Conservation (phyloP, 2,113 vertebrate species). For the Larimichthys crocea region DNA sequence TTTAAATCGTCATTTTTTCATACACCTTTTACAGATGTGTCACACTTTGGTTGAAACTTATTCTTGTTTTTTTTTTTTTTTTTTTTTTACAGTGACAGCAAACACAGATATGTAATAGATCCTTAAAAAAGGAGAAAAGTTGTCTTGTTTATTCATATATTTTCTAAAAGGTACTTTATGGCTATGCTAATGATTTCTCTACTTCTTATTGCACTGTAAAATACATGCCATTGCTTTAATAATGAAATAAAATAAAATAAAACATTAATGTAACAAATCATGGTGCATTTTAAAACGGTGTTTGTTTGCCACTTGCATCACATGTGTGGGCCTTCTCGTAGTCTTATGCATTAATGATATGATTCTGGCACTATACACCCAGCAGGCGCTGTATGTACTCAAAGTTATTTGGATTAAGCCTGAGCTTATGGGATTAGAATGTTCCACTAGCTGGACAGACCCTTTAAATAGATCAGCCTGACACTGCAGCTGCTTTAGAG, state of each 20-base stretch:
- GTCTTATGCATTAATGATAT: background rate
- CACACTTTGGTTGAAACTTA: too few species aligned
- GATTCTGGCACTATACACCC: background rate
- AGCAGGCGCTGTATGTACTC: constrained; percentile 26
- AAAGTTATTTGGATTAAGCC: constrained; percentile 68
- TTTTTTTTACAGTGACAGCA: background rate
- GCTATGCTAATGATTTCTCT: background rate
- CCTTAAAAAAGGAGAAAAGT: background rate
- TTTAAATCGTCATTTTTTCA: background rate
- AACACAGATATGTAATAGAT: background rate
- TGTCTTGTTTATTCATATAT: background rate
- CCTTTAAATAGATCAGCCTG: constrained; percentile 66
- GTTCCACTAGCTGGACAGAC: constrained; percentile 61
- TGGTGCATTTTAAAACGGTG: background rate
- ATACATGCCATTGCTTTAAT: background rate
- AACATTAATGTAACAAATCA: background rate
- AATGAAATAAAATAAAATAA: background rate
- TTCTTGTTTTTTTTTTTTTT: background rate
- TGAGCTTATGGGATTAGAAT: constrained; percentile 76
- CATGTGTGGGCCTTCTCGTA: background rate
- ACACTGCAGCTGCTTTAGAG: constrained; percentile 16
- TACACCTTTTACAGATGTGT: background rate
- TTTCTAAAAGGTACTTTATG: background rate
- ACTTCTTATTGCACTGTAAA: background rate
- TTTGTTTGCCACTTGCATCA: background rate